Evolutionary conservation across 2,113 vertebrate species (phyloP).

Genomic region (Neotoma lepida): DNA sequence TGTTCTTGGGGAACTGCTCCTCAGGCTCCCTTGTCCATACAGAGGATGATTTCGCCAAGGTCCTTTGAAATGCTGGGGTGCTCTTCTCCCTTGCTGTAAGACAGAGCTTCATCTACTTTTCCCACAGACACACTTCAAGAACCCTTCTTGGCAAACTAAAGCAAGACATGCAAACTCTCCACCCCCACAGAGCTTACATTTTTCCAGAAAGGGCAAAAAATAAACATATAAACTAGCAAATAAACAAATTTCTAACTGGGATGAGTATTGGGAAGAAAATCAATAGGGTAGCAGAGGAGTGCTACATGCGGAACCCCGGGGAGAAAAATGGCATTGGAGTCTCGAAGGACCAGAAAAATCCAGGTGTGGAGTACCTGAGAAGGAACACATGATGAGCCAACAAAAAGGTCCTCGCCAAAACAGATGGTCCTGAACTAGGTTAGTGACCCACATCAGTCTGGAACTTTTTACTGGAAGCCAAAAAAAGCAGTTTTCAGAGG

Average conservation of each 20-base stretch:
- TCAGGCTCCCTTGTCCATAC: neutral
- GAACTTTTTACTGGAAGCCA: neutral
- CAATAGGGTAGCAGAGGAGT: neutral
- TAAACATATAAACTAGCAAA: neutral
- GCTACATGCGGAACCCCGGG: neutral
- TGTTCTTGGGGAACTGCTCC: neutral
- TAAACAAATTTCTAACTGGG: neutral
- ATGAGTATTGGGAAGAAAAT: neutral
- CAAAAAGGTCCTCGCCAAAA: neutral
- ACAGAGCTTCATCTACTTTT: neutral
- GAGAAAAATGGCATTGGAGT: neutral
- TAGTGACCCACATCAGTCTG: neutral
- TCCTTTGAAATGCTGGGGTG: neutral
- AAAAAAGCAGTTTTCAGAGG: neutral
- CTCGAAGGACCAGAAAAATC: neutral
- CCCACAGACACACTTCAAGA: neutral
- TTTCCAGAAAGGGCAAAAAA: neutral
- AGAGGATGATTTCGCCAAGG: neutral
- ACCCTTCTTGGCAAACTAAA: neutral
- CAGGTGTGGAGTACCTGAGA: no score
- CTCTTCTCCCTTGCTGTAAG: neutral
- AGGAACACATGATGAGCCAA: neutral
- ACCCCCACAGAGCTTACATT: neutral
- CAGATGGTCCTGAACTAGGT: neutral
- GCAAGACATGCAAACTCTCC: neutral